Evolutionary conservation across 2,113 vertebrate species (phyloP).

Genomic region (Eclectus roratus): DNA sequence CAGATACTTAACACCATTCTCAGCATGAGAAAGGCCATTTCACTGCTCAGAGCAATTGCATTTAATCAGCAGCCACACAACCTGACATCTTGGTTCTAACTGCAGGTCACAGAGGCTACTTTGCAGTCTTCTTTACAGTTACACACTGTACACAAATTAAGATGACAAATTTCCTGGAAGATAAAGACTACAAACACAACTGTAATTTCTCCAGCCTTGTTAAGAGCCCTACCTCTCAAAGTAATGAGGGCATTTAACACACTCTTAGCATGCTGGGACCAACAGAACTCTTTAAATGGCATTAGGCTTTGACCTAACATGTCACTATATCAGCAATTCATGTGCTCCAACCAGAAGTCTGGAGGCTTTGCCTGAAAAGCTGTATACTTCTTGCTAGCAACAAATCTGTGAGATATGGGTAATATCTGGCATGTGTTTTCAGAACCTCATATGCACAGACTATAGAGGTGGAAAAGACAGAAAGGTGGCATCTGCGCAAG

Average conservation of each 20-base stretch:
- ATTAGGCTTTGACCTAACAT: not conserved
- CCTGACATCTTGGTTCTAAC: not conserved
- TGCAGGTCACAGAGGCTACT: not conserved
- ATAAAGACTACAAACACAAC: not conserved
- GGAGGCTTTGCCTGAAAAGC: not conserved
- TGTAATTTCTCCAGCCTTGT: not conserved
- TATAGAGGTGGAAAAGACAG: not conserved
- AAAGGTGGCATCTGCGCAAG: not conserved
- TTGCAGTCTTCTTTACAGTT: not conserved
- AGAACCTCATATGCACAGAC: not conserved
- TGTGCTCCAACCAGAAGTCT: rapidly evolving
- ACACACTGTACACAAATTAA: not conserved
- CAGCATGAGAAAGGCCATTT: not conserved
- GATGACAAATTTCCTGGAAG: not conserved
- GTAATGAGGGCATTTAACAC: not conserved
- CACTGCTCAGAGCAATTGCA: not conserved
- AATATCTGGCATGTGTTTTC: not conserved
- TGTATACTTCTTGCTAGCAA: not conserved
- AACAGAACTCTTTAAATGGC: not conserved
- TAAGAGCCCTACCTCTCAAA: not conserved
- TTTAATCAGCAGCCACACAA: not conserved
- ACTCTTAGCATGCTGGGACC: not conserved
- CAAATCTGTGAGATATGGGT: not conserved
- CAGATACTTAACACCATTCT: not conserved
- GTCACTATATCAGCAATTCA: not conserved